Percentiles rank a stretch among this genome's conserved stretches.
Evolutionary conservation across 2,888 invertebrate species (phyloP).

Genomic region (Ischnura elegans): DNA sequence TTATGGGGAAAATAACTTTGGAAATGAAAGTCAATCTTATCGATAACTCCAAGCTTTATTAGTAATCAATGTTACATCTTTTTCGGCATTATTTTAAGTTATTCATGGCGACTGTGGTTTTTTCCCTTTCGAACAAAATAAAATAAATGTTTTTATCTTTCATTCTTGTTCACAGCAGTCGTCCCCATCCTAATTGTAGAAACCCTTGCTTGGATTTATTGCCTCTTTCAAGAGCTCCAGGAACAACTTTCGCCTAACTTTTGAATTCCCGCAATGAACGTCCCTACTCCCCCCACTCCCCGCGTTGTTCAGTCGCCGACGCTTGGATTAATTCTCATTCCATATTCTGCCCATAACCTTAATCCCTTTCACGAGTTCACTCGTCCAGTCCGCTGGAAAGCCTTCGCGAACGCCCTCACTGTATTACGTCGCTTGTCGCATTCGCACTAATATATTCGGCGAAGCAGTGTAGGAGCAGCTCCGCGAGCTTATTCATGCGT

Average conservation of each 20-base stretch:
- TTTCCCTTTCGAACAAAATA: neutral
- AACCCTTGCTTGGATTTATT: conserved; percentile 49
- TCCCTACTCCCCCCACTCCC: neutral
- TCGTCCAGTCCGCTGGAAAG: conserved; percentile 20
- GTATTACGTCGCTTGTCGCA: neutral
- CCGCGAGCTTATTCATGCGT: conserved; percentile 45
- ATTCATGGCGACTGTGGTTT: neutral
- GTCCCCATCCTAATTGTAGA: conserved; percentile 46
- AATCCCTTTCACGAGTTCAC: conserved; percentile 53
- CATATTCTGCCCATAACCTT: conserved; percentile 58
- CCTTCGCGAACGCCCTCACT: neutral
- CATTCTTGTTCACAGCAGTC: neutral
- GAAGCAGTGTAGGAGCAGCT: conserved; percentile 7
- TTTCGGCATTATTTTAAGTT: neutral
- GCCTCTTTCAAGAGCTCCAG: conserved; percentile 10
- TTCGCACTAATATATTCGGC: neutral
- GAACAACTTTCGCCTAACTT: conserved; percentile 45
- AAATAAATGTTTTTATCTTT: neutral
- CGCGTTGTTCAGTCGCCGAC: conserved; percentile 25
- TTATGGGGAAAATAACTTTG: neutral
- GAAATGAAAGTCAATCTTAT: neutral
- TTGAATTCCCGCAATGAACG: neutral
- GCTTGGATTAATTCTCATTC: conserved; percentile 59
- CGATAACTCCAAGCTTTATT: neutral
- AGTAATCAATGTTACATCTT: neutral